Conservation (phyloP, 2,888 invertebrate species). For the Caenorhabditis uteleia region DNA sequence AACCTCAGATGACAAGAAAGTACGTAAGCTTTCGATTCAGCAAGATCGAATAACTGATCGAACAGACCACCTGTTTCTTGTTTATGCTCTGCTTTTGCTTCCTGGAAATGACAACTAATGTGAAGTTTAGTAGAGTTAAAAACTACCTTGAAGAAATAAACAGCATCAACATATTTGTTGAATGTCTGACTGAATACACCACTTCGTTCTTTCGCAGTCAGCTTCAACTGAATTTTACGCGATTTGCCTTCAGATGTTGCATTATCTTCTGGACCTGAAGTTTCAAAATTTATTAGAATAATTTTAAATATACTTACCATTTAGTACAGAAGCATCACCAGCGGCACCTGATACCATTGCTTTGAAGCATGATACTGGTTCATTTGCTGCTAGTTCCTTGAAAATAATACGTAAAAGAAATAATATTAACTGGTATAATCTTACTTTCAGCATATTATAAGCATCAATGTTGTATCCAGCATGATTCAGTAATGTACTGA, state of each 20-base stretch:
- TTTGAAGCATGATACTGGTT: slow-evolving; percentile 7
- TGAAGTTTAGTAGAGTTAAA: no score
- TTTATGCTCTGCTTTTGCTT: slow-evolving; percentile 18
- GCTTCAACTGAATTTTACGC: slow-evolving; percentile 23
- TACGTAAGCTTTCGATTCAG: slow-evolving; percentile 24
- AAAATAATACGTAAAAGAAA: neutral
- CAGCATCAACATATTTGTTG: slow-evolving; percentile 23
- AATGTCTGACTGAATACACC: slow-evolving; percentile 31
- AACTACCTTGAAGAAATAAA: slow-evolving; percentile 20
- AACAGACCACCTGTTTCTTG: slow-evolving; percentile 14
- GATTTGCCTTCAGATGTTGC: neutral
- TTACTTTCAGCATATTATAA: slow-evolving; percentile 17
- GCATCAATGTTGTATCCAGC: slow-evolving; percentile 24
- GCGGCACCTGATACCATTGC: slow-evolving; percentile 29
- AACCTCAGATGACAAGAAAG: slow-evolving; percentile 32
- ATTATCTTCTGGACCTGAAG: slow-evolving; percentile 14
- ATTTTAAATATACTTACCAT: neutral
- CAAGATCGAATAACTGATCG: slow-evolving; percentile 21
- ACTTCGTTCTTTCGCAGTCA: slow-evolving; percentile 25
- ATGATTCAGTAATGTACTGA: slow-evolving; percentile 25
- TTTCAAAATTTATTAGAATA: neutral
- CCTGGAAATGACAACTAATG: slow-evolving; percentile 1
- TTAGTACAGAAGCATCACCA: slow-evolving; percentile 32
- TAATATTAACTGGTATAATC: no score
- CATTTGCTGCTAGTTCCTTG: slow-evolving; percentile 10